Evolutionary conservation across 2,888 invertebrate genomes (phyloP).

Genomic region (Zygaena filipendulae): DNA sequence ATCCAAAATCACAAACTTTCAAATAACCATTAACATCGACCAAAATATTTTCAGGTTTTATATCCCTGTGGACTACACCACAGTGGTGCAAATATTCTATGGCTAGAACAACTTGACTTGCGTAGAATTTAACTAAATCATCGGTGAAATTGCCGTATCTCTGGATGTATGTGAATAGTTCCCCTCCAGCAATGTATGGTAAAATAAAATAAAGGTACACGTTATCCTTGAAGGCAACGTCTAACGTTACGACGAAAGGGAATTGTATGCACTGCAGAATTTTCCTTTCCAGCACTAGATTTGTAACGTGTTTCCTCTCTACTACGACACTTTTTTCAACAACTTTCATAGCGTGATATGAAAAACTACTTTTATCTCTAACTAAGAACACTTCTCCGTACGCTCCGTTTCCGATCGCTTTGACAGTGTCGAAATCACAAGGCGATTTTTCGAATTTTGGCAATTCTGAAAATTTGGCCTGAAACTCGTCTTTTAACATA

Average conservation of each 20-base stretch:
- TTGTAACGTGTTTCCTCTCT: constrained; percentile 88
- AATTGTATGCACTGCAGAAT: constrained; percentile 85
- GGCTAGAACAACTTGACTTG: constrained; percentile 86
- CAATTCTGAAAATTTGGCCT: constrained; percentile 25
- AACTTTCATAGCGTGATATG: constrained; percentile 89
- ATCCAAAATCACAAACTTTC: constrained; percentile 92
- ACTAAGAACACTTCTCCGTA: constrained; percentile 88
- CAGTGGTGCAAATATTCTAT: constrained; percentile 92
- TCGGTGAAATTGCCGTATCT: constrained; percentile 75
- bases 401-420: constrained; percentile 87
- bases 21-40: constrained; percentile 80
- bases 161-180: constrained; percentile 83
- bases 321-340: constrained; percentile 86
- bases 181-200: constrained; percentile 86
- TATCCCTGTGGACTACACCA: constrained; percentile 85
- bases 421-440: constrained; percentile 77
- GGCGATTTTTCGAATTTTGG: constrained; percentile 19
- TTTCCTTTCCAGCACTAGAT: constrained; percentile 88
- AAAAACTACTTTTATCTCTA: constrained; percentile 70
- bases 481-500: constrained; percentile 42
- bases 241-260: constrained; percentile 85
- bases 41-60: constrained; percentile 92
- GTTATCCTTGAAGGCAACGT: constrained; percentile 86
- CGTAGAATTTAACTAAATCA: constrained; percentile 84
- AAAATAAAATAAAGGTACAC: constrained; percentile 85